These are phyloP conservation scores for Mobula hypostoma DNA, from an alignment of 2,113 vertebrate genomes.

Conservation along the genomic window DNA sequence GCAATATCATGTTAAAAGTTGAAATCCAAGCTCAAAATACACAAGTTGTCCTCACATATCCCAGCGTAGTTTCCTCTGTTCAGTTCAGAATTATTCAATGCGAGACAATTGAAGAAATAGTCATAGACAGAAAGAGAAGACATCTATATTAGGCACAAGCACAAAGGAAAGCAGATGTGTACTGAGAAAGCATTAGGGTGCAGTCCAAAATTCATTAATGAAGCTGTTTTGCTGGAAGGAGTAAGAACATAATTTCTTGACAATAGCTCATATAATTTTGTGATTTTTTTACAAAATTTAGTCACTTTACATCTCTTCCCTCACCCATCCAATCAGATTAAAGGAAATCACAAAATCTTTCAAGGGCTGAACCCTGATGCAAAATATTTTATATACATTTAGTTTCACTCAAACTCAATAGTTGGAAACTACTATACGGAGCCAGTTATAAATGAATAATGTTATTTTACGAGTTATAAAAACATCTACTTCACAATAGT, in stretches of 20 bases:
- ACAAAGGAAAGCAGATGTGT: constrained; percentile 36
- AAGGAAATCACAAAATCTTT: constrained; percentile 7
- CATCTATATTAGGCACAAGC: constrained; percentile 45
- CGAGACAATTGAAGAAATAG: constrained; percentile 43
- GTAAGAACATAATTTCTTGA: background rate
- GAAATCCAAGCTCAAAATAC: constrained; percentile 43
- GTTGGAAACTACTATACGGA: background rate
- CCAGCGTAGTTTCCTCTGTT: constrained; percentile 67
- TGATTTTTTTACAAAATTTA: background rate
- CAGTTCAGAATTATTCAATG: constrained; percentile 47
- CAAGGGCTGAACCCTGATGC: background rate
- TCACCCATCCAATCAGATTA: background rate
- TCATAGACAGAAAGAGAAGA: constrained; percentile 45
- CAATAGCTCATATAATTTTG: background rate
- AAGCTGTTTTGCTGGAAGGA: background rate
- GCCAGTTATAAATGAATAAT: background rate
- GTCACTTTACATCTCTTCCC: background rate
- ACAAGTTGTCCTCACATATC: constrained; percentile 53
- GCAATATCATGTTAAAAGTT: constrained; percentile 31
- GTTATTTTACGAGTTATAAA: background rate
- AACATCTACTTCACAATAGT: background rate
- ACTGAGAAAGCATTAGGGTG: background rate
- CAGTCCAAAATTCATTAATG: constrained; percentile 29
- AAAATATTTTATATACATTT: background rate
- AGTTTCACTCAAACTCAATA: background rate